Conservation (phyloP, 2,888 invertebrate species). For the Escarpia spicata region DNA sequence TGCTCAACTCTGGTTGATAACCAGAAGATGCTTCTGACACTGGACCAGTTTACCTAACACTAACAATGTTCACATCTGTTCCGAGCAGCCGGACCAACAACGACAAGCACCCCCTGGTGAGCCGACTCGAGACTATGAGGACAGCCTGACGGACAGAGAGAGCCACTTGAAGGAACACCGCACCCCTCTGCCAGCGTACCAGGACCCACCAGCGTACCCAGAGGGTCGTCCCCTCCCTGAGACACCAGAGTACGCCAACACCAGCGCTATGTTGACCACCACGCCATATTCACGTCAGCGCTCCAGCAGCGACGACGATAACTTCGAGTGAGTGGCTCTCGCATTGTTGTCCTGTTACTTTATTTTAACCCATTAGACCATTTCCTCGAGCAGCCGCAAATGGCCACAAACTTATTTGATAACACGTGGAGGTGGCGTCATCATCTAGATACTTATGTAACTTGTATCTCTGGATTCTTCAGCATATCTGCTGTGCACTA, state of each 20-base stretch:
- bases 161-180: neutral
- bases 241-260: neutral
- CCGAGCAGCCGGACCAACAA: neutral
- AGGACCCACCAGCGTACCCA: neutral
- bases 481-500: too few species aligned
- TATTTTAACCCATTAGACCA: neutral
- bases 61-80: neutral
- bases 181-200: neutral
- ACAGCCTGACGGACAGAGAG: neutral
- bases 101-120: neutral
- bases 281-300: neutral
- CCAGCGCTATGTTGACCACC: neutral
- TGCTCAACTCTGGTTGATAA: too few species aligned
- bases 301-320: neutral
- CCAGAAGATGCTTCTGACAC: neutral
- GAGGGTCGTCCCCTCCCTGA: neutral
- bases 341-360: neutral
- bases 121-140: neutral
- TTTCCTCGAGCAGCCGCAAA: too few species aligned
- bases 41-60: neutral
- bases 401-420: too few species aligned
- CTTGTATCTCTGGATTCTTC: too few species aligned
- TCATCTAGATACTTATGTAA: too few species aligned
- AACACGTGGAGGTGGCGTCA: too few species aligned
- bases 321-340: neutral